Conservation (phyloP, 1,140 invertebrate genomes). For the Halotydeus destructor region DNA sequence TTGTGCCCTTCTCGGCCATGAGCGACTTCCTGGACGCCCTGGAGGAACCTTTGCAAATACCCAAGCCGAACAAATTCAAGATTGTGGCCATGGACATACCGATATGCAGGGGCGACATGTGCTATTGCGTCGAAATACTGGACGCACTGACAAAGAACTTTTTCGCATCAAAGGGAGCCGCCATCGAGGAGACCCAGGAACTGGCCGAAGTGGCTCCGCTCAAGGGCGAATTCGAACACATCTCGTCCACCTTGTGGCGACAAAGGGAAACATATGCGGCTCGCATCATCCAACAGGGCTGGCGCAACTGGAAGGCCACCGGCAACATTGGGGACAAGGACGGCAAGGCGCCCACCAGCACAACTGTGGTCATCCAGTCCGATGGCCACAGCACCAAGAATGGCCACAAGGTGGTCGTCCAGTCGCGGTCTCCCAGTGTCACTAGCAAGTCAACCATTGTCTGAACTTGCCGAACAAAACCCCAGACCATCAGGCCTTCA, state of each 20-base stretch:
- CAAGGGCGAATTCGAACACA: constrained; percentile 65
- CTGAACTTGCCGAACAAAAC: too few relatives aligned
- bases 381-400: constrained; percentile 57
- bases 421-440: constrained; percentile 55
- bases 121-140: constrained; percentile 92
- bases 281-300: constrained; percentile 77
- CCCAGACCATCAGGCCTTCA: too few relatives aligned
- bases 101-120: constrained; percentile 85
- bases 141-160: constrained; percentile 79
- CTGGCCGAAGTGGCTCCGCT: constrained; percentile 45
- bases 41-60: constrained; percentile 78
- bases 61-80: constrained; percentile 96
- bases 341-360: constrained; percentile 24
- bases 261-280: constrained; percentile 90
- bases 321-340: constrained; percentile 20
- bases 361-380: constrained; percentile 55
- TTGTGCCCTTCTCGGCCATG: constrained; percentile 76
- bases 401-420: constrained; percentile 67
- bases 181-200: constrained; percentile 16
- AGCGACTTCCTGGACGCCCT: constrained; percentile 85
- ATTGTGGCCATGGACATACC: constrained; percentile 96
- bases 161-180: constrained; percentile 62
- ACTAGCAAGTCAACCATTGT: constrained; percentile 55
- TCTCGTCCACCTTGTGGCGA: constrained; percentile 76
- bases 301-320: constrained; percentile 28